Conservation (phyloP, 2,888 invertebrate species). For the Drosophila macrospina region DNA sequence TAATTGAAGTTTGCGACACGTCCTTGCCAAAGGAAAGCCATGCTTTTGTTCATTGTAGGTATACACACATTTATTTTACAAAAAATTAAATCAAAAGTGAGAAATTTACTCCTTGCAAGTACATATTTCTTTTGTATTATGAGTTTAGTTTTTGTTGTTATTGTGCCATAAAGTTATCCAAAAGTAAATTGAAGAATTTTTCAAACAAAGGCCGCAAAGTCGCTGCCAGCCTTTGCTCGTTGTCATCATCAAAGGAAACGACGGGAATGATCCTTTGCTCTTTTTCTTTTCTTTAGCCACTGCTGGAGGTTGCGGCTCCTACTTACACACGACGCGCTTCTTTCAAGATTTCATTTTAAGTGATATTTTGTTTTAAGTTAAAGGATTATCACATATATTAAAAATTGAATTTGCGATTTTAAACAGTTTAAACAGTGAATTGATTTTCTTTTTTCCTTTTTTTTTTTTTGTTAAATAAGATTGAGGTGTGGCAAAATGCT, state of each 20-base stretch:
- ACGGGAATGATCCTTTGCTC: slow-evolving; percentile 73
- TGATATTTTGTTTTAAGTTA: slow-evolving; percentile 79
- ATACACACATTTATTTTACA: slow-evolving; percentile 70
- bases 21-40: slow-evolving; percentile 6
- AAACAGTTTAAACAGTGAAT: slow-evolving; percentile 66
- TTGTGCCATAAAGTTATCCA: slow-evolving; percentile 77
- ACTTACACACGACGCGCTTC: slow-evolving; percentile 58
- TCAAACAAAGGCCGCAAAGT: slow-evolving; percentile 51
- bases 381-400: slow-evolving; percentile 72
- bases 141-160: slow-evolving; percentile 35
- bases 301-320: neutral
- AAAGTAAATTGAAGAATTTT: slow-evolving; percentile 64
- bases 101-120: slow-evolving; percentile 57
- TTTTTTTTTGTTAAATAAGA: slow-evolving; percentile 22
- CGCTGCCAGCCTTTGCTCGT: slow-evolving; percentile 47
- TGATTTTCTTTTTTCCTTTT: slow-evolving; percentile 22
- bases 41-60: slow-evolving; percentile 38
- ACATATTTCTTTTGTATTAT: slow-evolving; percentile 53
- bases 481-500: slow-evolving; percentile 21
- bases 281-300: slow-evolving; percentile 1
- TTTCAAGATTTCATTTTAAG: slow-evolving; percentile 34
- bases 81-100: slow-evolving; percentile 63
- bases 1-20: slow-evolving; percentile 43
- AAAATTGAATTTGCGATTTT: slow-evolving; percentile 55
- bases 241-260: slow-evolving; percentile 61